Evolutionary conservation across 2,113 vertebrate genomes (phyloP).

Genomic region (Psittacula cyanocephala): DNA sequence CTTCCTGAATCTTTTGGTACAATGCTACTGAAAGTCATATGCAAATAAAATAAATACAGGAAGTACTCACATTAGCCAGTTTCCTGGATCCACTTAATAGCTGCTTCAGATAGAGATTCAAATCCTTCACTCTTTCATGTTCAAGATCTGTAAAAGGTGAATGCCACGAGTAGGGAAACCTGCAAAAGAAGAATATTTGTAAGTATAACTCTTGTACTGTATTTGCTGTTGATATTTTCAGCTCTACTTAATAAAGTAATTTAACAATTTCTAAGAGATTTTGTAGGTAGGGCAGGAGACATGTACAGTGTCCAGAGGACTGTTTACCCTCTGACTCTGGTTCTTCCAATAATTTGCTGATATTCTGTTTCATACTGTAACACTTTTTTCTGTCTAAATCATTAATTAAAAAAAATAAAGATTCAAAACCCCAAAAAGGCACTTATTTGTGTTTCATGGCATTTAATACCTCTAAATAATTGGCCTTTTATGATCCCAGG

Average conservation of each 20-base stretch:
- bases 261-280: not conserved
- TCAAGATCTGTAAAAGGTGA: constrained; percentile 71
- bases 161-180: constrained; percentile 81
- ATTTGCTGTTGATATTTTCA: not conserved
- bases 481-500: not conserved
- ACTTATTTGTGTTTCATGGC: not conserved
- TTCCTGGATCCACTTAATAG: constrained; percentile 75
- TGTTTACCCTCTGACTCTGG: not conserved
- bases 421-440: not conserved
- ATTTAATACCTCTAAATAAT: not conserved
- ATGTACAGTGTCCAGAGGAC: not conserved
- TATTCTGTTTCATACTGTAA: not conserved
- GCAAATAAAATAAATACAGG: not conserved
- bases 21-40: not conserved
- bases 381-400: not conserved
- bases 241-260: not conserved
- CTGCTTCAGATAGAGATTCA: constrained; percentile 83
- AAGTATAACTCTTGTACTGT: not conserved
- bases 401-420: not conserved
- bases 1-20: not conserved
- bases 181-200: constrained; percentile 23
- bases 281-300: not conserved
- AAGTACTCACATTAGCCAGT: constrained; percentile 60
- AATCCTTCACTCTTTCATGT: constrained; percentile 73
- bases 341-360: not conserved